Base-by-base conservation (phyloP, 2,113 vertebrate genomes). In the Anas platyrhynchos region DNA sequence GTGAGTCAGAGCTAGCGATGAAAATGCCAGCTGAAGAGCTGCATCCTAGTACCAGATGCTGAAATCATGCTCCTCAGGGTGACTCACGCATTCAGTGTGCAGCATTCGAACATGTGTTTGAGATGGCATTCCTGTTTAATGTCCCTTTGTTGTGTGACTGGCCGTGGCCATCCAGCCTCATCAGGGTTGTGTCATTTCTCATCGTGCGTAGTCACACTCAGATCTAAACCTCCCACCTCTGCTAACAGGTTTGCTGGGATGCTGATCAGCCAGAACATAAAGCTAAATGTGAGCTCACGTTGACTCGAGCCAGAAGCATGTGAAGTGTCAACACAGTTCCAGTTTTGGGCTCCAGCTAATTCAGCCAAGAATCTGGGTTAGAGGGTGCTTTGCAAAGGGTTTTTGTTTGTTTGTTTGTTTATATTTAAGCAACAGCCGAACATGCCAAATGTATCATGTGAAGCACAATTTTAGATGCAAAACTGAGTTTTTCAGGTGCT, bases 401-500 rank as follows among this genome's bases (percentile, higher is more conserved):
- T 16, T 25, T 48, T n/a, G 66, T 34, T 32, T 25, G 66, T 43
- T 36, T 16, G 0, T 23, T 11, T 81, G 69, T 82, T 81, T 76
- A 4, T 50, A 48, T 91, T 56, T 20, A 43, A 71, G 32, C 38
- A 43, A 38, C 80, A 54, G 44, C 54, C 11, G 4, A 29, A 59
- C 7, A 2, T 50, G 62, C 83, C 90, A 10, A 55, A 50, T 75
- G 21, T 55, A 18, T 81, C 68, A 6, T 16, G 9, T 58, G 63
- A 52, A 87, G 71, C 43, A 23, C 77, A 59, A 63, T 58, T 61
- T 12, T 62, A 87, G 80, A 43, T 83, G 89, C 83, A 65, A 25
- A 79, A 79, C 55, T 63, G 93, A 92, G 84, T 76, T 25, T 82
- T 86, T 55, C 81, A 67, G 17, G 86, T 87, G 85, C 92, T 91